Evolutionary conservation across 2,888 invertebrate species (phyloP), one percentile per base, ranked within the genome.

Genomic region (Clunio marinus): DNA sequence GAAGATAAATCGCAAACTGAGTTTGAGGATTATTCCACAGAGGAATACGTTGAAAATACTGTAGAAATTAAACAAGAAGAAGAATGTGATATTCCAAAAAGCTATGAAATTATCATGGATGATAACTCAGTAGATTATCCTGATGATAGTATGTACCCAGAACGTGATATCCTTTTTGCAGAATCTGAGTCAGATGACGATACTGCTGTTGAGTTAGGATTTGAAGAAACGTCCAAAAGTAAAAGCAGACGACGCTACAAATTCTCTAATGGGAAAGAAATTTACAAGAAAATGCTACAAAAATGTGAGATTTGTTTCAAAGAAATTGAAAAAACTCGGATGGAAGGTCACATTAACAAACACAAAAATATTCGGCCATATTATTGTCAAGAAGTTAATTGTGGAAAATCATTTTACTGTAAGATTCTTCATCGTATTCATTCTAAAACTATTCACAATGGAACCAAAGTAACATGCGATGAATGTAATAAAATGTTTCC

Each of bases 271-370:
- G 63, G 63, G 10, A 63, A 28, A 28, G 63, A 63, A 27, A 17
- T 63, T 27, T 63, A 63, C 17, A 45, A 46, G n/a, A 63, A 28
- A 10, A 25, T 63, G 4, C 28, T 63, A 1, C 45, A 46, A 20
- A 8, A 63, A 8, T 66, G 66, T 10, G 1, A 10, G 4, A 15
- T 28, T 20, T 66, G 66, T 55, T 25, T 20, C 3, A 66, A 66
- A 22, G 20, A 13, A 22, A 66, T 66, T 24, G 66, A 66, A 28
- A 51, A 55, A 24, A 51, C 51, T 24, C 28, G 66, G 13, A 51
- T 66, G 24, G 66, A 66, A 15, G 66, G 66, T 15, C 66, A 66
- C 35, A 24, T 66, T 2, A 66, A 66, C n/a, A 66, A 66, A 35
- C 55, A 66, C 24, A 27, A 32, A 13, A 25, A 35, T 5, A 20